Base-by-base conservation (phyloP, 2,888 invertebrate genomes). In the Trichopria drosophilae region DNA sequence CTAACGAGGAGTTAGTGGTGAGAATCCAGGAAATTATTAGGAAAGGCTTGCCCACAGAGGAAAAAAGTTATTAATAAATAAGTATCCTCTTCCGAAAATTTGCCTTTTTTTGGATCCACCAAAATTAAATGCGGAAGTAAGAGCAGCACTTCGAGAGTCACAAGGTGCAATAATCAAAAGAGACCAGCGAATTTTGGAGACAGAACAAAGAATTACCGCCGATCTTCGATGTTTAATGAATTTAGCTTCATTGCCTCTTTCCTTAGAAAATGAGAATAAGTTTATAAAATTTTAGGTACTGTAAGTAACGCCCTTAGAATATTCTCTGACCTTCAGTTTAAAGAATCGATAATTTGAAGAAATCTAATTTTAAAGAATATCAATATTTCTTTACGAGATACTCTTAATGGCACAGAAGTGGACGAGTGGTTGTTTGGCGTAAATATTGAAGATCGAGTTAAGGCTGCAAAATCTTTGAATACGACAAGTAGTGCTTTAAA, bases 301-400 rank as follows among this genome's bases (percentile, higher is more conserved):
- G 37, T 43, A 3, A 52, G 44, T 31, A 45, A 48, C 28, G 34
- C 39, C 4, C 41, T 35, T 4, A 42, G 51, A 28, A 12, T 48
- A 7, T 37, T 44, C 15, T 16, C 44, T 3, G 48, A 52, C 28
- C n/a, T 52, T 28, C 51, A 48, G 20, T 40, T 22, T 9, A 51
- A 55, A 18, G 52, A 55, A 31, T 48, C 49, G 12, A 20, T 43
- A n/a, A 55, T 48, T 13, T 28, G 52, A 9, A 39, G 41, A 7
- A 44, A 26, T 13, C 18, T 51, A 7, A 53, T 56, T 16, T 28
- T 50, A 6, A 15, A 48, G 7, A 56, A 56, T 18, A 35, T 56
- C 1, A 56, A 50, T n/a, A 26, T 43, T 4, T 36, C 31, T 2
- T 36, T 53, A 9, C 41, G 44, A 18, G 41, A 55, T 13, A 44